Evolutionary conservation across 2,113 vertebrate genomes (phyloP), one percentile per base, ranked within the genome.

Genomic region (Nerophis ophidion): DNA sequence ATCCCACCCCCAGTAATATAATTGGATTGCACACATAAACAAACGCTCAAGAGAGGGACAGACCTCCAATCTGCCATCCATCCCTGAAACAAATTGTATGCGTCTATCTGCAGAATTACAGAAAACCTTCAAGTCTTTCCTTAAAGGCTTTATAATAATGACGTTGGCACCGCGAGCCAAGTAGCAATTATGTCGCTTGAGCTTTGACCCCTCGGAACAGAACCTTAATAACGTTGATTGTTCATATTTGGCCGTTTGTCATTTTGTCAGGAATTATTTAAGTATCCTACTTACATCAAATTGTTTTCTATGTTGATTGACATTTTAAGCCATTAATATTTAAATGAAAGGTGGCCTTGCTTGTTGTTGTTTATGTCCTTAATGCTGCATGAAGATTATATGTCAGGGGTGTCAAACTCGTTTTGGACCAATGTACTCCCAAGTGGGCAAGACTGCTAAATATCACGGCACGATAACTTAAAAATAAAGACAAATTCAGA

Each of bases 161-260:
- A 80, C 52, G 67, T 65, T 36, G 57, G 48, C 14, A 48, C 38
- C 11, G 35, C 1, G 10, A 60, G 16, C 12, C 57, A 65, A 40
- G 51, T 34, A 56, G 71, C 52, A 67, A 17, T 65, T 69, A 59
- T 72, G 69, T 68, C 36, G 36, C 48, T 9, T 60, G 58, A 84
- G 62, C 76, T 65, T 33, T 77, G 67, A 66, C 63, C 71, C 38
- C 60, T 35, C 47, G 12, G 13, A 58, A 48, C 68, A 61, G 45
- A 73, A 50, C 65, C 17, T 69, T 57, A 71, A 65, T 60, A 63
- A n/a, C 14, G 13, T 42, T 26, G 40, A 57, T 67, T 51, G 56
- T 36, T 69, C 46, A 67, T 65, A 68, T 55, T 26, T 17, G n/a
- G 26, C 26, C 45, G 3, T 42, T 52, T 61, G 11, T 70, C 51